These are phyloP conservation scores for Stichodactyla helianthus DNA, from an alignment of 64 coral and sea anemone genomes.

Conservation along the genomic window DNA sequence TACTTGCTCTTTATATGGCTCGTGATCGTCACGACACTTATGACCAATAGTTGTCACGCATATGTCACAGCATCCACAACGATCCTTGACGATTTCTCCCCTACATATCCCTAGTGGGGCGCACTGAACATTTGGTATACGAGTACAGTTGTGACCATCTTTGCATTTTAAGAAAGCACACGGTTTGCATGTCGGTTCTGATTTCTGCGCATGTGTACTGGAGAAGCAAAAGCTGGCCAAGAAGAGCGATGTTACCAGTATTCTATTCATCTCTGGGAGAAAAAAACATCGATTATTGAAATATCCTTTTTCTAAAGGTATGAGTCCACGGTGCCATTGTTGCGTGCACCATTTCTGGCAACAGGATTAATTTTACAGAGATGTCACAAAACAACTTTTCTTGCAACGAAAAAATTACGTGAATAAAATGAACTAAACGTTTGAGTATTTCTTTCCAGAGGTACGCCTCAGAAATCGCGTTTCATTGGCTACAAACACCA, in stretches of 20 bases:
- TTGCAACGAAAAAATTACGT: too few species aligned
- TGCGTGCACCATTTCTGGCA: too few species aligned
- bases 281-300: not conserved
- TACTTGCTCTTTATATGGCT: slow-evolving; percentile 11
- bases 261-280: not conserved
- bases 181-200: not conserved
- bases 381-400: too few species aligned
- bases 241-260: not conserved
- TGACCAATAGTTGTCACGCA: slow-evolving; percentile 65
- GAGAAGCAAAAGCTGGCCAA: not conserved
- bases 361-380: too few species aligned
- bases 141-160: slow-evolving; percentile 9
- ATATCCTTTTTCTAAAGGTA: too few species aligned
- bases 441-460: too few species aligned
- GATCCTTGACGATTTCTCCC: slow-evolving; percentile 62
- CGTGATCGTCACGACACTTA: slow-evolving; percentile 40
- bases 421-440: too few species aligned
- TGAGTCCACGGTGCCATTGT: too few species aligned
- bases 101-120: slow-evolving; percentile 36
- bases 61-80: slow-evolving; percentile 71
- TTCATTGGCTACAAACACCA: too few species aligned
- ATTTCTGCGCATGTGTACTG: not conserved
- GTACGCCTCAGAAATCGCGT: too few species aligned
- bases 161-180: not conserved
- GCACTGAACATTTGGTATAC: slow-evolving; percentile 34